phyloP scores from a whole-genome alignment of 2,797 vertebrate genomes.

The Rhinoraja longicauda region DNA sequence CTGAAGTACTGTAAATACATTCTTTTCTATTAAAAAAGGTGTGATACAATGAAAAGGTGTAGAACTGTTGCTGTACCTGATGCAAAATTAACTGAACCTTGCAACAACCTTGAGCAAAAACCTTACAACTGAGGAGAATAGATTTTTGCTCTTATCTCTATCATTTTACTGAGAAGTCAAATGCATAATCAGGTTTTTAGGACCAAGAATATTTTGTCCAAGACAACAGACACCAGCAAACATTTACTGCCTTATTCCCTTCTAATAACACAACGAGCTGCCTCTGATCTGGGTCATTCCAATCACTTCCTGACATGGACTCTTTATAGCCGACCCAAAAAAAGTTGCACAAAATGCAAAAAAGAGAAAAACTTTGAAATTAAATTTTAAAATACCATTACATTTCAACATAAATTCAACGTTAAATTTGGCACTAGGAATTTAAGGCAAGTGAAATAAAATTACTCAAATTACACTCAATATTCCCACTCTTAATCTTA shows the following conservation, averaged over 20 bases:
- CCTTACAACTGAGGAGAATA: no score
- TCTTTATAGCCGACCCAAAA: neutral
- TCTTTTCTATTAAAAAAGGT: neutral
- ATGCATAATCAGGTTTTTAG: neutral
- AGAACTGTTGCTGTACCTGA: no score
- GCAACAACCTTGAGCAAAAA: no score
- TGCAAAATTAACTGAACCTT: no score
- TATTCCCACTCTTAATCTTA: neutral
- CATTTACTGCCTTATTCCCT: neutral
- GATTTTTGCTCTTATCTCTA: no score
- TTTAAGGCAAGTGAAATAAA: neutral
- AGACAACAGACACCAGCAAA: neutral
- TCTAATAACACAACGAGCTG: neutral
- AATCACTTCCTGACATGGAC: neutral
- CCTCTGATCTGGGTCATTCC: neutral
- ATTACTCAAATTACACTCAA: neutral
- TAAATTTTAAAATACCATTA: neutral
- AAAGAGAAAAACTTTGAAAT: neutral
- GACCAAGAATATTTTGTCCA: neutral
- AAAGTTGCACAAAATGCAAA: neutral
- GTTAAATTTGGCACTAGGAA: neutral
- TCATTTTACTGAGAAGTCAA: constrained; percentile 3
- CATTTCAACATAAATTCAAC: neutral
- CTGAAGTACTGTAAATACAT: neutral
- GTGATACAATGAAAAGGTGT: neutral